phyloP scores from a whole-genome alignment of 2,797 vertebrate species.

The Cyprinodon diabolis region DNA sequence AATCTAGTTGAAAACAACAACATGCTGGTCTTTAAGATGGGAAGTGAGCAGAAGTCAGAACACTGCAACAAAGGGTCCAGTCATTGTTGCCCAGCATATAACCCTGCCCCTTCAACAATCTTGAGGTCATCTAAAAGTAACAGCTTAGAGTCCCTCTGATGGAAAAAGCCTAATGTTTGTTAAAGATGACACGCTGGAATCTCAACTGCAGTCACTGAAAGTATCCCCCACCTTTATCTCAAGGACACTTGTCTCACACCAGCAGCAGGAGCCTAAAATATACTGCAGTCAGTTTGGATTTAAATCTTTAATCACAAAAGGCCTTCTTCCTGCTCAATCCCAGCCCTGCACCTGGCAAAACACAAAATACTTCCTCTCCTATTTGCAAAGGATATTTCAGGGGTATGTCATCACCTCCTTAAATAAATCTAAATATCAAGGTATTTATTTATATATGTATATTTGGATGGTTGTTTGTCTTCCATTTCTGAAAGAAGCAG shows the following conservation, averaged over 20 bases:
- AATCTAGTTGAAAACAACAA: too few relatives aligned
- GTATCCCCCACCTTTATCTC: slow-evolving; percentile 43
- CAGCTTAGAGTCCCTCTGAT: too few relatives aligned
- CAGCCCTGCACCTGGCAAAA: slow-evolving; percentile 25
- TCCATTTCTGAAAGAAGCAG: not conserved
- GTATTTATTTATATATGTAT: not conserved
- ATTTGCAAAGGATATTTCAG: slow-evolving; percentile 19
- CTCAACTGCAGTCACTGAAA: not conserved
- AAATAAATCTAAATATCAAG: too few relatives aligned
- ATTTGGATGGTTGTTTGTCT: not conserved
- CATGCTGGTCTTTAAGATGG: too few relatives aligned
- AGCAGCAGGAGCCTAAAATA: slow-evolving; percentile 4
- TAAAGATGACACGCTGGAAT: not conserved
- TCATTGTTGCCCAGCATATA: too few relatives aligned
- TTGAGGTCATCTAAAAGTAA: too few relatives aligned
- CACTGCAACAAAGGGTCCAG: too few relatives aligned
- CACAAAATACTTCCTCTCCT: slow-evolving; percentile 1
- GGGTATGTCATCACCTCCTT: not conserved
- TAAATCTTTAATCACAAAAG: slow-evolving; percentile 18
- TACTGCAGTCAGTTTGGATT: slow-evolving; percentile 8
- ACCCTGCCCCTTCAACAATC: too few relatives aligned
- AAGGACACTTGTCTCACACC: slow-evolving; percentile 45
- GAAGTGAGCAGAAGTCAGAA: too few relatives aligned
- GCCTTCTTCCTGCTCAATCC: slow-evolving; percentile 17
- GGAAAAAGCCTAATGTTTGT: too few relatives aligned